Conservation (phyloP, 1,140 invertebrate species). For the Telenomus remus region DNA sequence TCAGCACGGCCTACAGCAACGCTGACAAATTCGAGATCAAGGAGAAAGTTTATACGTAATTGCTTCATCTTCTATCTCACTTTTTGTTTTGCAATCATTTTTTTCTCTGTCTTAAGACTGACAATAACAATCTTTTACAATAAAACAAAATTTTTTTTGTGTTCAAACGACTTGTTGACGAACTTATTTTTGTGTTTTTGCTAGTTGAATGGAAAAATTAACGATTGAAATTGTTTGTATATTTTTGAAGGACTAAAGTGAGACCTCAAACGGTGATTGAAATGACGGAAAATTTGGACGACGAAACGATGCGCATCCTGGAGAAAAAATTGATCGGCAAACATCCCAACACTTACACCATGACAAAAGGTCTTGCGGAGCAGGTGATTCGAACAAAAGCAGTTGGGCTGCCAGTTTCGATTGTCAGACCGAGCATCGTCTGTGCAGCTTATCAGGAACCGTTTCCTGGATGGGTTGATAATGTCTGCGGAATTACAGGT, state of each 20-base stretch:
- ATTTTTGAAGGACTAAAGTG: slow-evolving; percentile 77
- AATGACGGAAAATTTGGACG: slow-evolving; percentile 82
- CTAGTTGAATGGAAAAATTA: too few species aligned
- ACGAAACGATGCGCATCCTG: slow-evolving; percentile 79
- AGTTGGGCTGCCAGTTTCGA: slow-evolving; percentile 85
- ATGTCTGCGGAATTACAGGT: slow-evolving; percentile 88
- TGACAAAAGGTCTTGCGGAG: slow-evolving; percentile 91
- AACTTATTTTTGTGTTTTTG: too few species aligned
- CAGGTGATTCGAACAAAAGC: slow-evolving; percentile 81
- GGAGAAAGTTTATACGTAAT: slow-evolving; percentile 82
- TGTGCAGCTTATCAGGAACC: slow-evolving; percentile 86
- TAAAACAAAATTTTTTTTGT: too few species aligned
- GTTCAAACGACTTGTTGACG: too few species aligned
- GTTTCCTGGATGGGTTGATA: slow-evolving; percentile 95
- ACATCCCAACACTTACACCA: slow-evolving; percentile 92
- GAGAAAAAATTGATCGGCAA: slow-evolving; percentile 82
- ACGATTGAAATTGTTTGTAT: too few species aligned
- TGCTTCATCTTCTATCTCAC: neutral
- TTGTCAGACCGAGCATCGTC: slow-evolving; percentile 94
- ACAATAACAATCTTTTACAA: too few species aligned
- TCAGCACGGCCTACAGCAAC: slow-evolving; percentile 93
- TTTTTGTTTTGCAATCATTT: too few species aligned
- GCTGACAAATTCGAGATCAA: slow-evolving; percentile 82
- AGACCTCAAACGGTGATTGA: slow-evolving; percentile 83
- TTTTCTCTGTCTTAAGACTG: too few species aligned